These are phyloP conservation scores for Thelaira solivaga DNA, from an alignment of 2,888 invertebrate genomes.

Conservation along the genomic window DNA sequence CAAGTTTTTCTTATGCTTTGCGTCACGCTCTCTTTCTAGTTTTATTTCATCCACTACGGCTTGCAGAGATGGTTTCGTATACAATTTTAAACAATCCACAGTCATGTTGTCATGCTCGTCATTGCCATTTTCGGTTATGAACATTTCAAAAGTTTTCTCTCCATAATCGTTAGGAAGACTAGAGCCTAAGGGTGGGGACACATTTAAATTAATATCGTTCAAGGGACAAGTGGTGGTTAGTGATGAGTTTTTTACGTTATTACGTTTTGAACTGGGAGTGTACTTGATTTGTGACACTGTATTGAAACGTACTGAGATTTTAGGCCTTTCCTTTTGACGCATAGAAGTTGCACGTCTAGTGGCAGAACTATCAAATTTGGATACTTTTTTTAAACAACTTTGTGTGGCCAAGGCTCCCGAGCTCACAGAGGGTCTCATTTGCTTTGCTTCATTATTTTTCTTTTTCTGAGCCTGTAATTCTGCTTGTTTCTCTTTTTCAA, in stretches of 20 bases:
- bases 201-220: constrained; percentile 67
- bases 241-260: constrained; percentile 43
- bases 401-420: constrained; percentile 73
- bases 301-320: constrained; percentile 76
- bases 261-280: constrained; percentile 72
- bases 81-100: constrained; percentile 81
- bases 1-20: constrained; percentile 74
- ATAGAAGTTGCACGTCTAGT: constrained; percentile 83
- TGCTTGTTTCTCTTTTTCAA: constrained; percentile 80
- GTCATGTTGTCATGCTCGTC: constrained; percentile 80
- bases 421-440: constrained; percentile 74
- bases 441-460: constrained; percentile 64
- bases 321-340: constrained; percentile 78
- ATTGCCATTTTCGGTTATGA: constrained; percentile 80
- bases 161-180: constrained; percentile 74
- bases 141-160: constrained; percentile 81
- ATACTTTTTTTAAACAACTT: constrained; percentile 75
- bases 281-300: constrained; percentile 76
- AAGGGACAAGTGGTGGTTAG: constrained; percentile 63
- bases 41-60: constrained; percentile 73
- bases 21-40: constrained; percentile 68
- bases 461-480: constrained; percentile 62
- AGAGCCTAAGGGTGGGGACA: constrained; percentile 61
- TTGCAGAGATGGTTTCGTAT: constrained; percentile 75
- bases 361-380: constrained; percentile 78